These are phyloP conservation scores for Drosophila percnosoma DNA, from an alignment of 2,888 invertebrate species.

Conservation along the genomic window DNA sequence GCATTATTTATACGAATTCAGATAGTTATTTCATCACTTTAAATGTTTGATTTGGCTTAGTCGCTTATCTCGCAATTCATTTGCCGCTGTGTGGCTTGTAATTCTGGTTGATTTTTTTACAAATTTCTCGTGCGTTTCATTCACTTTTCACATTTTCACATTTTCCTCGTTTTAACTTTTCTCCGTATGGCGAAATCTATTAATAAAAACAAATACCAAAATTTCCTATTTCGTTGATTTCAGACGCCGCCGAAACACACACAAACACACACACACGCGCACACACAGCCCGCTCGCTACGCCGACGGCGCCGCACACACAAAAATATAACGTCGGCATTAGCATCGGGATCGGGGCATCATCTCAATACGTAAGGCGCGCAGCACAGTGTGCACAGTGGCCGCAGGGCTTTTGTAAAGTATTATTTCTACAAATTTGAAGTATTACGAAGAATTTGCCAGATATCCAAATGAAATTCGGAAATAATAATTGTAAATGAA, in stretches of 20 bases:
- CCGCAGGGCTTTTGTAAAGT: conserved; percentile 1
- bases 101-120: conserved; percentile 33
- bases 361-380: conserved; percentile 66
- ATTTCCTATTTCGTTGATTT: conserved; percentile 82
- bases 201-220: conserved; percentile 79
- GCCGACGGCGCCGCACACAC: conserved; percentile 52
- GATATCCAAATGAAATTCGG: not conserved
- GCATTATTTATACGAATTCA: not conserved
- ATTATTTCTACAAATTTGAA: not conserved
- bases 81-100: conserved; percentile 26
- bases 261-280: conserved; percentile 35
- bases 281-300: conserved; percentile 42
- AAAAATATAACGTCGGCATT: conserved; percentile 58
- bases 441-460: too few species aligned
- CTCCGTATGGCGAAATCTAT: conserved; percentile 82
- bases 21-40: not conserved
- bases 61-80: conserved; percentile 19
- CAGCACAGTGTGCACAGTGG: conserved; percentile 67
- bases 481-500: not conserved
- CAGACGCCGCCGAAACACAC: conserved; percentile 65
- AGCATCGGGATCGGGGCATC: conserved; percentile 65
- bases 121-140: conserved; percentile 72
- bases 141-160: conserved; percentile 76
- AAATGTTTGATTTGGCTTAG: conserved; percentile 6
- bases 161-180: conserved; percentile 63